Evolutionary conservation across 2,888 invertebrate genomes (phyloP).

Genomic region (Aproaerema taeniolella): DNA sequence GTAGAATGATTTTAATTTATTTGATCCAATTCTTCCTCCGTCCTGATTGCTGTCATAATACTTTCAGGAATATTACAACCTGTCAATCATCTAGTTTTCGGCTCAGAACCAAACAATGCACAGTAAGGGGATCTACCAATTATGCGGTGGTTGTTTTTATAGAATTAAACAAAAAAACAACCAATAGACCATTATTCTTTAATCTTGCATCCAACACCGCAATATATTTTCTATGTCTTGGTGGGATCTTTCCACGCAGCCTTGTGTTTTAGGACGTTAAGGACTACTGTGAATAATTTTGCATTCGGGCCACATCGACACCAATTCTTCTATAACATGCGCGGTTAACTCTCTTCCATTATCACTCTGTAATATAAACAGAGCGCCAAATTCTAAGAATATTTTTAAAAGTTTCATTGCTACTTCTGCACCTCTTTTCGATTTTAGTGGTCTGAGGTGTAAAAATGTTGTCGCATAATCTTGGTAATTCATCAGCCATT

Average conservation of each 20-base stretch:
- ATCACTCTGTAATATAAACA: conserved; percentile 21
- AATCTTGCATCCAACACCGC: conserved; percentile 29
- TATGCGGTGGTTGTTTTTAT: conserved; percentile 26
- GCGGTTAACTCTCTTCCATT: conserved; percentile 24
- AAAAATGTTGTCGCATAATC: conserved; percentile 38
- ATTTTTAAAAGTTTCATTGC: conserved; percentile 27
- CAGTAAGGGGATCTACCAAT: conserved; percentile 26
- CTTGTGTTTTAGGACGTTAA: conserved; percentile 19
- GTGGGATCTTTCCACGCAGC: conserved; percentile 19
- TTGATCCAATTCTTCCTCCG: not conserved
- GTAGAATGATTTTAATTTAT: not conserved
- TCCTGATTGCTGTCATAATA: conserved; percentile 5
- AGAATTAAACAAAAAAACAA: conserved; percentile 27
- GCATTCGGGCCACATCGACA: conserved; percentile 24
- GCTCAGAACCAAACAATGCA: conserved; percentile 27
- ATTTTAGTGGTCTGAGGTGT: conserved; percentile 29
- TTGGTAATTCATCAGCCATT: conserved; percentile 38
- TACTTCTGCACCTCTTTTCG: conserved; percentile 26
- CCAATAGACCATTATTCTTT: conserved; percentile 31
- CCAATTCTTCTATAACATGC: conserved; percentile 24
- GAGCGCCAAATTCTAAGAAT: conserved; percentile 20
- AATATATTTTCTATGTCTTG: conserved; percentile 31
- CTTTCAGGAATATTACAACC: conserved; percentile 12
- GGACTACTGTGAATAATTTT: conserved; percentile 24
- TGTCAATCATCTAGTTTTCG: conserved; percentile 15